Percentiles rank a stretch among this genome's conserved stretches.
phyloP scores from a whole-genome alignment of 2,113 vertebrate species.

The Anolis carolinensis region DNA sequence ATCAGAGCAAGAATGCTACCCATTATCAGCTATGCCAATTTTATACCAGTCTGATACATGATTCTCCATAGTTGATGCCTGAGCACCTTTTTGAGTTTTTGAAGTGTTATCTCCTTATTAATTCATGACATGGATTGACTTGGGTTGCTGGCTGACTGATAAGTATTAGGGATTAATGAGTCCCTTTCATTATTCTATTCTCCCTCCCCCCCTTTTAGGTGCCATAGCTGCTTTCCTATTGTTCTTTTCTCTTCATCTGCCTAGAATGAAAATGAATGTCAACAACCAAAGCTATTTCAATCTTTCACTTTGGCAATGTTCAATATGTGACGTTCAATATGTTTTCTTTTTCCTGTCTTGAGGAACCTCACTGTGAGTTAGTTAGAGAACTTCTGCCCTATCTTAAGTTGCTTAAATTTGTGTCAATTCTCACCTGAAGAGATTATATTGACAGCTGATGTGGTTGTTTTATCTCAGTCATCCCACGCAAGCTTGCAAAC shows the following conservation, averaged over 20 bases:
- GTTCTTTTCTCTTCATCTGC: not conserved
- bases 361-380: constrained; percentile 12
- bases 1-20: not conserved
- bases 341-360: not conserved
- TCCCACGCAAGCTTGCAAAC: not conserved
- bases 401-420: constrained; percentile 15
- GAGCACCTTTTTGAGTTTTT: not conserved
- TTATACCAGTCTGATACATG: not conserved
- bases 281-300: not conserved
- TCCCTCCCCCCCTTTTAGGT: too few relatives aligned
- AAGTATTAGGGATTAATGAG: not conserved
- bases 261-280: not conserved
- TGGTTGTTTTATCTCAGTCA: constrained; percentile 14
- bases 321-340: not conserved
- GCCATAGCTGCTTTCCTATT: not conserved
- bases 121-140: not conserved
- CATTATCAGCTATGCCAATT: not conserved
- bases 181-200: not conserved
- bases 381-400: constrained; percentile 1
- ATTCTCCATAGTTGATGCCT: not conserved
- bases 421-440: constrained; percentile 11
- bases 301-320: not conserved
- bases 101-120: not conserved
- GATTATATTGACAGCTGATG: not conserved
- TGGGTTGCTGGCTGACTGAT: not conserved